Evolutionary conservation across 2,888 invertebrate genomes (phyloP).

Genomic region (Danaus chrysippus): DNA sequence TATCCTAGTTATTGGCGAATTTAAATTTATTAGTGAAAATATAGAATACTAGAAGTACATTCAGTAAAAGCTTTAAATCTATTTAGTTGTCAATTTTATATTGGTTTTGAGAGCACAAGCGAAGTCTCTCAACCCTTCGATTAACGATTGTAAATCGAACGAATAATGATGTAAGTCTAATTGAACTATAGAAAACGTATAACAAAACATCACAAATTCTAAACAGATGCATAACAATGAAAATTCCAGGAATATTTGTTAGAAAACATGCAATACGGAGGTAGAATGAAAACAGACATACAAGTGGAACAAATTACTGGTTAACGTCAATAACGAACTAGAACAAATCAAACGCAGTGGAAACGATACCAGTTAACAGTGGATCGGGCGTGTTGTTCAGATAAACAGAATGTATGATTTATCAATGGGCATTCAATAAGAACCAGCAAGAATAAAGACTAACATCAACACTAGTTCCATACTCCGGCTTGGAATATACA

Average conservation of each 20-base stretch:
- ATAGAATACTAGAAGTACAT: too few relatives aligned
- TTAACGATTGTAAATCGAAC: conserved; percentile 28
- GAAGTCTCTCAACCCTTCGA: conserved; percentile 27
- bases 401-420: conserved; percentile 29
- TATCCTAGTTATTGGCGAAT: too few relatives aligned
- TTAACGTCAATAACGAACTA: conserved; percentile 27
- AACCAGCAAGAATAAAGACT: conserved; percentile 29
- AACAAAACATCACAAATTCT: background rate
- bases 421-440: conserved; percentile 28
- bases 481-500: background rate
- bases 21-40: too few relatives aligned
- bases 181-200: conserved; percentile 23
- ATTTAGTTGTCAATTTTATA: conserved; percentile 32
- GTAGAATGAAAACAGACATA: conserved; percentile 10
- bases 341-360: conserved; percentile 29
- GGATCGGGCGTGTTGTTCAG: conserved; percentile 28
- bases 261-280: background rate
- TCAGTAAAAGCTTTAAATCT: background rate
- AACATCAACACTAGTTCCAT: conserved; percentile 3
- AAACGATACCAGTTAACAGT: conserved; percentile 26
- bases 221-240: background rate
- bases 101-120: conserved; percentile 30
- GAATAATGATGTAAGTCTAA: conserved; percentile 28
- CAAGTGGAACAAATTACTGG: conserved; percentile 21
- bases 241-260: too few relatives aligned